phyloP scores from a whole-genome alignment of 2,888 invertebrate genomes.

The Anodontia alba region DNA sequence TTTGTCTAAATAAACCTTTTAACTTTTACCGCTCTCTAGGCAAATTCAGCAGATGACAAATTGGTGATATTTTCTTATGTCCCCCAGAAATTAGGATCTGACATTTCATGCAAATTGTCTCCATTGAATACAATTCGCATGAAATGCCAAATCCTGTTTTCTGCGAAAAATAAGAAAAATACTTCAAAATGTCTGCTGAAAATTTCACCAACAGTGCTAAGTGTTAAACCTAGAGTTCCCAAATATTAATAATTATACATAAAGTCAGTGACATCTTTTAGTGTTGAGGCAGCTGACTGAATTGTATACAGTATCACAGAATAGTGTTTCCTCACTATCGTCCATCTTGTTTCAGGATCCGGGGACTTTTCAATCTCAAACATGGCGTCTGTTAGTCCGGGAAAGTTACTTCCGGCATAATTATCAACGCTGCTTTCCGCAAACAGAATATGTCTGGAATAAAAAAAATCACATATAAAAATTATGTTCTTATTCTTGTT shows the following conservation, averaged over 20 bases:
- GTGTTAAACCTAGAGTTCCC: too few species aligned
- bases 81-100: too few species aligned
- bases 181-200: too few species aligned
- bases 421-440: slow-evolving; percentile 79
- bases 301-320: slow-evolving; percentile 61
- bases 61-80: too few species aligned
- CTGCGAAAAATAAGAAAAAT: too few species aligned
- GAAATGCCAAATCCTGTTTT: too few species aligned
- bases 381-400: slow-evolving; percentile 80
- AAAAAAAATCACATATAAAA: background rate
- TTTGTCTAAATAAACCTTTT: too few species aligned
- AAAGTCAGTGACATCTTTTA: slow-evolving; percentile 59
- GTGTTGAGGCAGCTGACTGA: slow-evolving; percentile 59
- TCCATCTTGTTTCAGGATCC: slow-evolving; percentile 38
- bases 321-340: slow-evolving; percentile 59
- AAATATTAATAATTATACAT: slow-evolving; percentile 53
- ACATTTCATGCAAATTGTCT: too few species aligned
- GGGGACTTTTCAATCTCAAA: slow-evolving; percentile 67
- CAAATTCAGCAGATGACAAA: too few species aligned
- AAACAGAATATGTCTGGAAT: slow-evolving; percentile 70
- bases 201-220: too few species aligned
- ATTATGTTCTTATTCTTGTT: background rate
- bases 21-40: too few species aligned
- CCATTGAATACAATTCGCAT: too few species aligned
- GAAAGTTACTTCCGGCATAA: slow-evolving; percentile 81